These are phyloP conservation scores for Hycleus phaleratus DNA, from an alignment of 1,140 invertebrate genomes.

Conservation along the genomic window DNA sequence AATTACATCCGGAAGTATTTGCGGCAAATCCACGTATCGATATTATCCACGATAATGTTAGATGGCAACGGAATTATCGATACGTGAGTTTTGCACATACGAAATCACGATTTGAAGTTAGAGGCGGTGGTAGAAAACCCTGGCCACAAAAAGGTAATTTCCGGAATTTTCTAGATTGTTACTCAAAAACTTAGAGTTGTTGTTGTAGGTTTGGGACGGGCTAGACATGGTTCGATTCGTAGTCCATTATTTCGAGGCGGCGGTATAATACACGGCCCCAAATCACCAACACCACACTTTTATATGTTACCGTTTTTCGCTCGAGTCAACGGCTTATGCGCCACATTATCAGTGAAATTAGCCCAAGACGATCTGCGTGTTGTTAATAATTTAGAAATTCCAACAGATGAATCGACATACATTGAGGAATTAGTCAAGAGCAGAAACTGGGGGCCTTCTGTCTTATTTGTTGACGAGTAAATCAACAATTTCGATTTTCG, in stretches of 20 bases:
- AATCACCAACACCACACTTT: conserved; percentile 81
- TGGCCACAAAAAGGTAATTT: conserved; percentile 88
- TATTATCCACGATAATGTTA: conserved; percentile 77
- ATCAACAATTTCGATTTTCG: conserved; percentile 5
- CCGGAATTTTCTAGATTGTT: conserved; percentile 62
- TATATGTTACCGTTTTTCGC: conserved; percentile 81
- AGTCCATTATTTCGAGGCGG: conserved; percentile 79
- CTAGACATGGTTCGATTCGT: conserved; percentile 84
- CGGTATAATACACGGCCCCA: conserved; percentile 79
- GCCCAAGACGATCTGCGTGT: conserved; percentile 94
- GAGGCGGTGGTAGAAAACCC: conserved; percentile 82
- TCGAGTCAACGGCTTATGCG: conserved; percentile 71
- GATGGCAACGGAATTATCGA: conserved; percentile 82
- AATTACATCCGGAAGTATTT: conserved; percentile 85
- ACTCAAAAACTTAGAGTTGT: background rate
- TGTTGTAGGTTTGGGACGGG: conserved; percentile 53
- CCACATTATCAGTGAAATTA: conserved; percentile 81
- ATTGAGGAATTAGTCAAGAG: conserved; percentile 71
- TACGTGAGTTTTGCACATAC: conserved; percentile 67
- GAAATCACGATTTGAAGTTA: conserved; percentile 72
- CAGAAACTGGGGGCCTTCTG: conserved; percentile 92
- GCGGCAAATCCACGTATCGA: conserved; percentile 77
- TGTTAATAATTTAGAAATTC: conserved; percentile 79
- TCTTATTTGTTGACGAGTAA: conserved; percentile 87
- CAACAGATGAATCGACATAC: conserved; percentile 71